Evolutionary conservation across 92 coral and sea anemone species (phyloP).

Genomic region (Epizoanthus illoricatus): DNA sequence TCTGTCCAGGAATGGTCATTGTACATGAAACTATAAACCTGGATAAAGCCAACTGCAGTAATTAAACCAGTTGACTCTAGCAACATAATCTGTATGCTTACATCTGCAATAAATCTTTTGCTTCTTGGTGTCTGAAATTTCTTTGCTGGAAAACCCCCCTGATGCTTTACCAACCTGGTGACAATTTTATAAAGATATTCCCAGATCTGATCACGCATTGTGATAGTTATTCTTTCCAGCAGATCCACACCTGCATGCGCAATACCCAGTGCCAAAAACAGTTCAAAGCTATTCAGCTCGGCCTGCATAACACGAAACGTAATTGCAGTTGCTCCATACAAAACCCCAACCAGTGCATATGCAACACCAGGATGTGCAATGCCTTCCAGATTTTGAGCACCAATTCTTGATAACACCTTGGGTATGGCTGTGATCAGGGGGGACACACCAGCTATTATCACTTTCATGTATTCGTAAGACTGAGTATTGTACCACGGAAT

Average conservation of each 20-base stretch:
- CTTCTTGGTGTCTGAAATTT: conserved; percentile 65
- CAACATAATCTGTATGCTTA: conserved; percentile 67
- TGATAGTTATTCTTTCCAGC: conserved; percentile 55
- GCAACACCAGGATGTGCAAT: conserved; percentile 54
- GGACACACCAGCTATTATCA: conserved; percentile 35
- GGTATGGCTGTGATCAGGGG: conserved; percentile 57
- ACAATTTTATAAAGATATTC: conserved; percentile 44
- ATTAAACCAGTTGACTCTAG: conserved; percentile 64
- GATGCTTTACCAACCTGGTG: conserved; percentile 25
- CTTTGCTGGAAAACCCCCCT: conserved; percentile 22
- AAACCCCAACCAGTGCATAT: conserved; percentile 42
- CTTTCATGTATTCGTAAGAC: conserved; percentile 38
- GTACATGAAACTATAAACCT: conserved; percentile 57
- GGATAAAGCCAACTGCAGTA: conserved; percentile 60
- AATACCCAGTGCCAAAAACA: conserved; percentile 63
- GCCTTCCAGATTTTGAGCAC: conserved; percentile 48
- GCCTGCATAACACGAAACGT: conserved; percentile 75
- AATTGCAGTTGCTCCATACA: conserved; percentile 47
- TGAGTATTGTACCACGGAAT: conserved; percentile 50
- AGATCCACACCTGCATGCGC: conserved; percentile 61
- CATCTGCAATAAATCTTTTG: conserved; percentile 78
- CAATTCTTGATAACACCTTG: conserved; percentile 51
- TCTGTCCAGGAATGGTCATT: conserved; percentile 44
- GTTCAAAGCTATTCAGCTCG: conserved; percentile 48
- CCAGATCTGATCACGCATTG: conserved; percentile 70